Percentiles rank a stretch among this genome's conserved stretches.
Evolutionary conservation across 2,888 invertebrate species (phyloP).

Genomic region (Pristionchus mayeri): DNA sequence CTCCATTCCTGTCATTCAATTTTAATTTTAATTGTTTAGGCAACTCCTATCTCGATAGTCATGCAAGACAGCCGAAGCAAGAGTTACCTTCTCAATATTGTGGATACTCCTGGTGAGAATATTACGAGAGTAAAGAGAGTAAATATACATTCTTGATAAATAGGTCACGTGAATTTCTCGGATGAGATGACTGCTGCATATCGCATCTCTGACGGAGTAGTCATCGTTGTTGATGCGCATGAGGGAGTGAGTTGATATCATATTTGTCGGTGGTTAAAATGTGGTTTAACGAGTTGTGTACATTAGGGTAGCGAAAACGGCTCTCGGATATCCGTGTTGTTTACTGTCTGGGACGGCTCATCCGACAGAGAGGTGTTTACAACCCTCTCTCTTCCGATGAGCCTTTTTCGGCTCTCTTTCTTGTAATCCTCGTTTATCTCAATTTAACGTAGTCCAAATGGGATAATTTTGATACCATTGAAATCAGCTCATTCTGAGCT

Average conservation of each 20-base stretch:
- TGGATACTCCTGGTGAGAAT: constrained; percentile 87
- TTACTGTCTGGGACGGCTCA: too few relatives aligned
- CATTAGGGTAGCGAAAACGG: too few relatives aligned
- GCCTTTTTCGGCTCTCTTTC: too few relatives aligned
- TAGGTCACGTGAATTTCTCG: constrained; percentile 97
- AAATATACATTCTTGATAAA: not conserved
- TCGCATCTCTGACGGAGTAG: constrained; percentile 89
- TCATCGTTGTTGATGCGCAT: constrained; percentile 96
- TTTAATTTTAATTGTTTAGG: constrained; percentile 68
- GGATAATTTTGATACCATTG: too few relatives aligned
- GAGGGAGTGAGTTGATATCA: constrained; percentile 89
- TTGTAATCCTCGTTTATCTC: too few relatives aligned
- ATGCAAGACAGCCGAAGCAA: constrained; percentile 94
- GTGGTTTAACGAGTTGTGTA: too few relatives aligned
- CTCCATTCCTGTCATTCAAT: not conserved
- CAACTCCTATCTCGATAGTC: constrained; percentile 93
- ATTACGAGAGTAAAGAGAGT: not conserved
- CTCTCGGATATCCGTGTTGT: too few relatives aligned
- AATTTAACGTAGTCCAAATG: too few relatives aligned
- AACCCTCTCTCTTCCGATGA: too few relatives aligned
- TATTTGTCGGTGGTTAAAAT: too few relatives aligned
- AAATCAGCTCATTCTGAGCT: too few relatives aligned
- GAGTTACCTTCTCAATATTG: constrained; percentile 95
- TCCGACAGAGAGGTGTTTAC: too few relatives aligned
- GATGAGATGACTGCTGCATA: constrained; percentile 98